A percentile compares a stretch with the other conserved stretches of the same genome.
Conservation (phyloP, 2,113 vertebrate species). For the Cygnus buccinator region DNA sequence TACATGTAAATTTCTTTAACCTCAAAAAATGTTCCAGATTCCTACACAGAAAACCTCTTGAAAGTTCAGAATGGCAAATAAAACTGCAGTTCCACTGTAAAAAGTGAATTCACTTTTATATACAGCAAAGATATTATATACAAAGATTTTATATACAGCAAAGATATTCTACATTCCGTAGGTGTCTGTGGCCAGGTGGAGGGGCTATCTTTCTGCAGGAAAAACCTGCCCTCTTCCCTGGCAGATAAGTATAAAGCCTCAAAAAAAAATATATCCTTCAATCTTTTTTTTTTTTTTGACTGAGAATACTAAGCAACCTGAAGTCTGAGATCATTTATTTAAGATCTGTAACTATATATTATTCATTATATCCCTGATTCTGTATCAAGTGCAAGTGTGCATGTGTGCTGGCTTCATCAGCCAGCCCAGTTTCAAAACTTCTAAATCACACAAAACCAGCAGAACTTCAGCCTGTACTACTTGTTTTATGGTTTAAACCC, state of each 20-base stretch:
- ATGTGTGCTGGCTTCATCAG: neutral
- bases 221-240: neutral
- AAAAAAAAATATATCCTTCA: neutral
- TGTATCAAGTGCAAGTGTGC: neutral
- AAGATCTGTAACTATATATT: neutral
- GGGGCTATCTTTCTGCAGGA: neutral
- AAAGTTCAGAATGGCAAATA: neutral
- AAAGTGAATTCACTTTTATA: neutral
- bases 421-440: neutral
- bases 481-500: neutral
- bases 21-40: no score
- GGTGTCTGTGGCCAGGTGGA: neutral
- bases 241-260: neutral
- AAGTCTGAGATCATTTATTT: neutral
- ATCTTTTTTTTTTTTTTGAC: neutral
- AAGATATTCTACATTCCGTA: slow-evolving; percentile 54
- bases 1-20: slow-evolving; percentile 53
- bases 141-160: neutral
- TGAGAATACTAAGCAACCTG: neutral
- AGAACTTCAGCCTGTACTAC: neutral
- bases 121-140: slow-evolving; percentile 13
- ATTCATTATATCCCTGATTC: neutral
- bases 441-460: neutral
- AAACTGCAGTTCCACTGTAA: neutral
- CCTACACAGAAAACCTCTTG: neutral